Evolutionary conservation across 2,113 vertebrate genomes (phyloP).

Genomic region (Percopsis transmontana): DNA sequence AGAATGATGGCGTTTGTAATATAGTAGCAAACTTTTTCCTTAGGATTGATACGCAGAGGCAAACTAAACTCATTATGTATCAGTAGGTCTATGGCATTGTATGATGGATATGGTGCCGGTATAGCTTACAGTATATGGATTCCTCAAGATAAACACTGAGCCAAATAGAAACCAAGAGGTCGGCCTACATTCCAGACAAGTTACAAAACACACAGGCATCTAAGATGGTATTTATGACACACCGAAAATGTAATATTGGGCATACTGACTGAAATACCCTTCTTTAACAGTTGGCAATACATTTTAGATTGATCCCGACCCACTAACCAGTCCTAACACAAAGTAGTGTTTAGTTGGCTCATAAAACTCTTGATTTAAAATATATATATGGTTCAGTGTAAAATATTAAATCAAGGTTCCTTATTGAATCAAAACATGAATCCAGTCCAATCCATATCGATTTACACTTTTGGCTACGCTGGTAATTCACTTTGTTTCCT

Average conservation of each 20-base stretch:
- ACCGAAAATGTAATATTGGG: neutral
- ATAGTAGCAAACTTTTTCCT: neutral
- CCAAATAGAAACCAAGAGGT: conserved; percentile 14
- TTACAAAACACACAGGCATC: conserved; percentile 30
- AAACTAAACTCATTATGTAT: neutral
- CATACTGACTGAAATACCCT: no score
- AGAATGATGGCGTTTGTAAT: no score
- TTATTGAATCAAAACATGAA: no score
- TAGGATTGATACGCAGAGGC: neutral
- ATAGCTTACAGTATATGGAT: neutral
- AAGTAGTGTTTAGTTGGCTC: no score
- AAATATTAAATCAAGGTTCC: no score
- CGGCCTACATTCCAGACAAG: conserved; percentile 47
- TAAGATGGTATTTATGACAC: conserved; percentile 31
- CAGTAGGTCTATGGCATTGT: no score
- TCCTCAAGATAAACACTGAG: neutral
- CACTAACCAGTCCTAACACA: no score
- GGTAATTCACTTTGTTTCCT: neutral
- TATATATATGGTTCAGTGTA: no score
- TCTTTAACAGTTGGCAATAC: no score
- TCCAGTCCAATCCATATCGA: neutral
- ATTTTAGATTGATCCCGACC: no score
- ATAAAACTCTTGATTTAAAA: no score
- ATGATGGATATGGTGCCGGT: neutral
- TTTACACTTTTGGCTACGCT: no score